A percentile compares a stretch with the other conserved stretches of the same genome.
Conservation (phyloP, 2,888 invertebrate genomes). For the Podotricha telesiphe region DNA sequence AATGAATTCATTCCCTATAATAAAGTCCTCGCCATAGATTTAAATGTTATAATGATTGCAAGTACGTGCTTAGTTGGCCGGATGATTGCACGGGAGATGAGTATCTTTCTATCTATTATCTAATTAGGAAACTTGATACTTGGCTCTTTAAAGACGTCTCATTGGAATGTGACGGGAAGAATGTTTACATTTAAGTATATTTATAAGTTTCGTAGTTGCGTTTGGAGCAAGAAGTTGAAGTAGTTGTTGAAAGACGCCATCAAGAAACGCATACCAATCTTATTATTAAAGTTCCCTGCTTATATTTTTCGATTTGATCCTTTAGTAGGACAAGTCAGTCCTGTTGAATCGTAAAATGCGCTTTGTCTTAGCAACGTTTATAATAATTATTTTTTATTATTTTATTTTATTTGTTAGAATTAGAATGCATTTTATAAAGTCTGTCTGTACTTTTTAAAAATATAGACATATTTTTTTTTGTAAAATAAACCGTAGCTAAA, state of each 20-base stretch:
- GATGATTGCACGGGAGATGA: conserved; percentile 34
- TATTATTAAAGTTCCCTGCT: not conserved
- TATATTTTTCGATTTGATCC: not conserved
- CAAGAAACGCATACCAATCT: not conserved
- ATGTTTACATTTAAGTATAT: conserved; percentile 11
- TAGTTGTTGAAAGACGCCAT: not conserved
- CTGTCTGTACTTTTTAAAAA: too few relatives aligned
- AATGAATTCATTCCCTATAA: conserved; percentile 55
- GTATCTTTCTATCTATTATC: conserved; percentile 35
- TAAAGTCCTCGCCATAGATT: conserved; percentile 45
- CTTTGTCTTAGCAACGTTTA: too few relatives aligned
- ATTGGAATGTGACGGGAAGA: conserved; percentile 22
- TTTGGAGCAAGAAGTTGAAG: not conserved
- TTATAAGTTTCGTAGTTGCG: not conserved
- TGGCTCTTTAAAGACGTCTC: conserved; percentile 3
- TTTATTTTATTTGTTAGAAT: too few relatives aligned
- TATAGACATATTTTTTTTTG: too few relatives aligned
- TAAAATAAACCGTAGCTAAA: too few relatives aligned
- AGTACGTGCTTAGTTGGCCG: conserved; percentile 35
- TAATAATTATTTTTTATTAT: too few relatives aligned
- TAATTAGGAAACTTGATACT: conserved; percentile 40
- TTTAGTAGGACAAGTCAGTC: too few relatives aligned
- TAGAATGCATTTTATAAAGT: too few relatives aligned
- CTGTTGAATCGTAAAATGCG: too few relatives aligned
- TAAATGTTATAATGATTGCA: conserved; percentile 48